These are phyloP conservation scores for Pardalotus punctatus DNA, from an alignment of 2,113 vertebrate species.

Conservation along the genomic window DNA sequence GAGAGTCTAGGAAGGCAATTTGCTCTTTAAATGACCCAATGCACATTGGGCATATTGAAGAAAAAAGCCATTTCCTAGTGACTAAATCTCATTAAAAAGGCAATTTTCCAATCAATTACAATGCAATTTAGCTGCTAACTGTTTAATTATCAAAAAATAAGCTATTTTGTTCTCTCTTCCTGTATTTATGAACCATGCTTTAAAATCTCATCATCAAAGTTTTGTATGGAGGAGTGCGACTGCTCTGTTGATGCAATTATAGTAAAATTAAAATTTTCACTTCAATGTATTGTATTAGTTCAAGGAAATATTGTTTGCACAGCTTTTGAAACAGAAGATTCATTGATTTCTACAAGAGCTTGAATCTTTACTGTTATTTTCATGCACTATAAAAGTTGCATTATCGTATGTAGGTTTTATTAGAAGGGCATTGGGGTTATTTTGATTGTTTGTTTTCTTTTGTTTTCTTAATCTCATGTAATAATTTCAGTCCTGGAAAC, in stretches of 20 bases:
- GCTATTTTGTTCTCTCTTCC: conserved; percentile 25
- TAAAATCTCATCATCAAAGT: conserved; percentile 15
- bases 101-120: conserved; percentile 80
- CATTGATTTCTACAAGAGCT: conserved; percentile 40
- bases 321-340: neutral
- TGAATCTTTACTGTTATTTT: conserved; percentile 33
- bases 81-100: conserved; percentile 80
- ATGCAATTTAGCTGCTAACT: conserved; percentile 75
- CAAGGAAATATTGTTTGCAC: neutral
- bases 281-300: neutral
- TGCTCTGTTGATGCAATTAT: neutral
- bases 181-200: conserved; percentile 41
- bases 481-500: conserved; percentile 3
- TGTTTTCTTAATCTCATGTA: neutral
- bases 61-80: conserved; percentile 67
- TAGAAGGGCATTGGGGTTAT: conserved; percentile 1
- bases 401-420: conserved; percentile 48
- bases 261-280: conserved; percentile 21
- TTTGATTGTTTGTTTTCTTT: neutral
- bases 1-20: conserved; percentile 27
- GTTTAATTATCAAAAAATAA: conserved; percentile 74
- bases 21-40: conserved; percentile 66
- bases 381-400: conserved; percentile 38
- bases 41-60: conserved; percentile 45
- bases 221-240: neutral